These are phyloP conservation scores for Sterrhoptilus dennistouni DNA, from an alignment of 2,113 vertebrate genomes.

Conservation along the genomic window DNA sequence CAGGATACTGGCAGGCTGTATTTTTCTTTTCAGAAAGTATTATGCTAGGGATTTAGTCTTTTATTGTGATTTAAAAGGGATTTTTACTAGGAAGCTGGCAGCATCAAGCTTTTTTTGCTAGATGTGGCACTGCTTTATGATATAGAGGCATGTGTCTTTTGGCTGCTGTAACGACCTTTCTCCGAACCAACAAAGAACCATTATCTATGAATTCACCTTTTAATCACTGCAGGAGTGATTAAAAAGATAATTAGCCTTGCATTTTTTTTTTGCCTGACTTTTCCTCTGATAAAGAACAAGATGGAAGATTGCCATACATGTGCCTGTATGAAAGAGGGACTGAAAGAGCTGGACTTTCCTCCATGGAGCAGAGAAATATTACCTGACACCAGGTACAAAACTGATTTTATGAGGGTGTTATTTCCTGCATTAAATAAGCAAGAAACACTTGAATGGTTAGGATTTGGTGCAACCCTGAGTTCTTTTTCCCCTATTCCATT, in stretches of 20 bases:
- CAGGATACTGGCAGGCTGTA: conserved; percentile 37
- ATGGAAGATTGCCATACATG: background rate
- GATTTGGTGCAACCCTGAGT: background rate
- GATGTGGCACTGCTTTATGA: background rate
- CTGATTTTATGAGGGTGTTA: background rate
- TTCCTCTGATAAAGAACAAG: background rate
- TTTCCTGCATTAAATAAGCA: background rate
- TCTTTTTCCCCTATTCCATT: background rate
- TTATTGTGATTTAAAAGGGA: conserved; percentile 61
- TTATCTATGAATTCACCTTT: background rate
- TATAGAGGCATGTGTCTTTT: background rate
- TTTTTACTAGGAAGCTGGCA: conserved; percentile 37
- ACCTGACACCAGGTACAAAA: background rate
- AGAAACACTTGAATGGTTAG: background rate
- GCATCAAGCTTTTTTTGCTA: background rate
- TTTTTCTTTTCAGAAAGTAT: conserved; percentile 61
- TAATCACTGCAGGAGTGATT: background rate
- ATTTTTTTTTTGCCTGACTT: background rate
- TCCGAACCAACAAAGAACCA: background rate
- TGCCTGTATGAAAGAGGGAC: background rate
- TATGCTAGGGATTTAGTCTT: conserved; percentile 54
- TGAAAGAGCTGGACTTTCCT: background rate
- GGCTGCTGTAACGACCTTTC: background rate
- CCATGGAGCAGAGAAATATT: background rate
- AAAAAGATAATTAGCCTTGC: background rate